These are phyloP conservation scores for Rhagonycha fulva DNA, from an alignment of 2,888 invertebrate species.

Conservation along the genomic window DNA sequence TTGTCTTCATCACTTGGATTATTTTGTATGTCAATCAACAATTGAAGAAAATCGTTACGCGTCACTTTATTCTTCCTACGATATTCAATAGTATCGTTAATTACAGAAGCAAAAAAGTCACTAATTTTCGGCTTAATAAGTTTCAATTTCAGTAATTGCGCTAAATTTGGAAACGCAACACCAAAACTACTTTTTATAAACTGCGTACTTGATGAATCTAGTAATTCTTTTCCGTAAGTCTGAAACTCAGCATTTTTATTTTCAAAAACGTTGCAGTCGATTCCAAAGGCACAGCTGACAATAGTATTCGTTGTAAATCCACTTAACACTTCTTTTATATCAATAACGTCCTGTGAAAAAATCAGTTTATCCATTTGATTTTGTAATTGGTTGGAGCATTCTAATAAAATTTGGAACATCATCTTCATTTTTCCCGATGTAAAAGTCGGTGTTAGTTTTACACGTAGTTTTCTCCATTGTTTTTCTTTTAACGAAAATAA, in stretches of 20 bases:
- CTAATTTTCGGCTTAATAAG: not conserved
- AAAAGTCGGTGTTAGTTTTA: constrained; percentile 32
- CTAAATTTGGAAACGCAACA: constrained; percentile 32
- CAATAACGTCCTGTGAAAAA: constrained; percentile 10
- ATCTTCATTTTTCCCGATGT: constrained; percentile 35
- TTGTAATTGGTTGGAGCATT: constrained; percentile 17
- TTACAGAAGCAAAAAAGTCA: not conserved
- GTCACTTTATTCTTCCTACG: constrained; percentile 35
- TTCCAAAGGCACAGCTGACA: constrained; percentile 62
- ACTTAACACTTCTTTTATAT: constrained; percentile 55
- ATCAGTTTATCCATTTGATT: constrained; percentile 7
- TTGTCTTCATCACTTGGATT: not conserved
- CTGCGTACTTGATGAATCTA: constrained; percentile 14
- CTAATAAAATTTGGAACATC: constrained; percentile 29
- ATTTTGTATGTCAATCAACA: constrained; percentile 47
- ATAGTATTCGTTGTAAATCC: constrained; percentile 64
- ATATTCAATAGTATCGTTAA: not conserved
- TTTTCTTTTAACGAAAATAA: constrained; percentile 59
- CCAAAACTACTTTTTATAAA: constrained; percentile 15
- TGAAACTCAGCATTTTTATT: constrained; percentile 58
- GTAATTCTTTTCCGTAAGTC: constrained; percentile 30
- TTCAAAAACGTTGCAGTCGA: constrained; percentile 61
- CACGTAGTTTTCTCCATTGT: constrained; percentile 60
- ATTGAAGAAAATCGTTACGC: constrained; percentile 61
- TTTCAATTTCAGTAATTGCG: constrained; percentile 34